Base-by-base conservation (phyloP, 1,140 invertebrate genomes). In the Trichogramma pretiosum region DNA sequence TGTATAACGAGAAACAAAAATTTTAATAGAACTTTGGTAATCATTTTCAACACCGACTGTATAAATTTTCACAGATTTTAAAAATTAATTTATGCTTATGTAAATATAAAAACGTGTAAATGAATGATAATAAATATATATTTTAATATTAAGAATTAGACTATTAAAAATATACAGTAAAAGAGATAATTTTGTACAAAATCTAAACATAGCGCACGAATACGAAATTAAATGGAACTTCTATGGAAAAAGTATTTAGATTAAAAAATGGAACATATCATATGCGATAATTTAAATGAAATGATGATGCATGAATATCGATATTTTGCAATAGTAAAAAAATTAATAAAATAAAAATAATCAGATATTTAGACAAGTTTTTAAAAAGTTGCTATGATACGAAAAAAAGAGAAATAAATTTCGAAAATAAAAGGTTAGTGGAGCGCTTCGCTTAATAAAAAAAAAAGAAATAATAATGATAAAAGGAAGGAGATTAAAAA, bases 401-500 rank as follows among this genome's bases (percentile, higher is more conserved):
- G 24, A 38, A 24, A 9, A n/a, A 30, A 48, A 48, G 26, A 33
- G 36, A 40, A 26, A 23, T 34, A 51, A 42, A 36, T 47, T 49
- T 9, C 36, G 17, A 52, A n/a, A 53, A 47, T 53, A 18, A 53
- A 13, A 58, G 35, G 17, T 50, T 41, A 52, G 54, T 48, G 49
- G 48, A 58, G 32, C 53, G 37, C 52, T 50, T 48, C 39, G 52
- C 39, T 53, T 19, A 57, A 54, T 58, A 48, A 54, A 57, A 61
- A 51, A 51, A 53, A 49, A 54, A n/a, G n/a, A n/a, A n/a, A n/a
- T n/a, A n/a, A n/a, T n/a, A n/a, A n/a, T n/a, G n/a, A 34, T 53
- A 52, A 52, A 48, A 56, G 59, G 55, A 49, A 59, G 48, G 58
- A 60, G 62, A 62, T 67, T n/a, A n/a, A n/a, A 68, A 72, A 72